Conservation (phyloP, 2,113 vertebrate genomes). For the Heterotilapia buettikoferi region DNA sequence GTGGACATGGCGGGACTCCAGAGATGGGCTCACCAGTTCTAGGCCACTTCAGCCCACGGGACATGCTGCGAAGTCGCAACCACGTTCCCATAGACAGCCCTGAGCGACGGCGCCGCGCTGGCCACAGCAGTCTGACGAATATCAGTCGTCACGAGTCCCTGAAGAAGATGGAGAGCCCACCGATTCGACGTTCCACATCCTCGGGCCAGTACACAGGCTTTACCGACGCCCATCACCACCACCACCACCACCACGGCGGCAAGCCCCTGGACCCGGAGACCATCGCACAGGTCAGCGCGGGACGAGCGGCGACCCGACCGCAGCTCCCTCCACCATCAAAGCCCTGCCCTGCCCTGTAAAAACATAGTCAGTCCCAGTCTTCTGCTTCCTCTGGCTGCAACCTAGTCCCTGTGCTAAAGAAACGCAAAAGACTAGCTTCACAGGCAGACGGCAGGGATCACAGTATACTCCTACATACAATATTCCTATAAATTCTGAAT, state of each 20-base stretch:
- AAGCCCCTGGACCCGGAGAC: conserved; percentile 94
- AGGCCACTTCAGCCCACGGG: conserved; percentile 83
- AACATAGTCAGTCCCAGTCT: conserved; percentile 70
- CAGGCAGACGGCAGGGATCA: conserved; percentile 53
- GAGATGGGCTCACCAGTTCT: conserved; percentile 83
- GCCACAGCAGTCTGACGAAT: conserved; percentile 89
- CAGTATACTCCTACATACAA: not conserved
- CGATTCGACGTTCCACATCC: conserved; percentile 92
- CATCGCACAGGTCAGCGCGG: conserved; percentile 92
- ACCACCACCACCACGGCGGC: conserved; percentile 35
- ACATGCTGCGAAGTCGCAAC: conserved; percentile 82
- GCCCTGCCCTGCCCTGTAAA: conserved; percentile 72
- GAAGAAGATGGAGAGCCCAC: conserved; percentile 93
- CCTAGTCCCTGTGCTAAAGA: conserved; percentile 51
- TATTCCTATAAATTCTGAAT: not conserved
- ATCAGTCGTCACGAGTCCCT: conserved; percentile 92
- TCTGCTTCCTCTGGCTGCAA: conserved; percentile 64
- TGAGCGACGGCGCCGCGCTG: conserved; percentile 80
- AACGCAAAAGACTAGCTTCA: conserved; percentile 38
- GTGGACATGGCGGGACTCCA: conserved; percentile 66
- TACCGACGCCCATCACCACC: conserved; percentile 65
- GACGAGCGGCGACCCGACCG: conserved; percentile 65
- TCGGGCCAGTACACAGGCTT: conserved; percentile 92
- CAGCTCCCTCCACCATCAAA: conserved; percentile 68
- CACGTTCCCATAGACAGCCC: conserved; percentile 84